phyloP scores from a whole-genome alignment of 2,888 invertebrate species.

The Noctua comes region DNA sequence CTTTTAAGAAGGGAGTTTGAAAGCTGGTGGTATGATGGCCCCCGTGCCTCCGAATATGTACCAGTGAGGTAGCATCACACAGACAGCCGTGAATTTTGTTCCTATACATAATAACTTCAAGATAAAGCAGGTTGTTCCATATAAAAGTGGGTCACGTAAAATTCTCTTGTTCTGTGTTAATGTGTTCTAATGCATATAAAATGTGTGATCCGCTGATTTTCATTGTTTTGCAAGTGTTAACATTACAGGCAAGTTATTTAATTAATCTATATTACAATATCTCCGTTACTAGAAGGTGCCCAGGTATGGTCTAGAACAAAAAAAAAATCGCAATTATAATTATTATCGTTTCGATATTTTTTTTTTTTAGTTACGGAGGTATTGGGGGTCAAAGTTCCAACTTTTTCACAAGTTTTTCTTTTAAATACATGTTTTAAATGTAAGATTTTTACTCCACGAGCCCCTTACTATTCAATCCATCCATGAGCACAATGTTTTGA shows the following conservation, averaged over 20 bases:
- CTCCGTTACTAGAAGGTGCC: too few relatives aligned
- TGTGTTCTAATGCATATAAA: constrained; percentile 6
- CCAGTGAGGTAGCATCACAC: neutral
- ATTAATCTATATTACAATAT: neutral
- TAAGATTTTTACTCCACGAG: too few relatives aligned
- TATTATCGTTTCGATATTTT: too few relatives aligned
- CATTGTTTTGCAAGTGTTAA: constrained; percentile 32
- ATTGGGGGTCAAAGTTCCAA: too few relatives aligned
- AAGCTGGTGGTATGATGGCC: neutral
- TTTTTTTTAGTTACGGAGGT: too few relatives aligned
- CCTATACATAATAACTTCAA: neutral
- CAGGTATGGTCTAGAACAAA: too few relatives aligned
- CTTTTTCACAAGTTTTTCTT: too few relatives aligned
- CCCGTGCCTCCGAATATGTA: neutral
- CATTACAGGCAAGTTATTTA: constrained; percentile 44
- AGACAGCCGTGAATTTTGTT: neutral
- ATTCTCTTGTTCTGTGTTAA: constrained; percentile 22
- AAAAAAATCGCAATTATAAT: too few relatives aligned
- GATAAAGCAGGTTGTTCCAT: constrained; percentile 31
- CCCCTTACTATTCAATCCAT: too few relatives aligned
- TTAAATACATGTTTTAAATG: too few relatives aligned
- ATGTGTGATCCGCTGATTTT: constrained; percentile 39
- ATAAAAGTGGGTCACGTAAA: constrained; percentile 58
- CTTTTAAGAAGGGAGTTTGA: neutral
- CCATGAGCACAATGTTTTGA: too few relatives aligned